Base-by-base conservation (phyloP, 2,888 invertebrate species). In the Adineta ricciae region DNA sequence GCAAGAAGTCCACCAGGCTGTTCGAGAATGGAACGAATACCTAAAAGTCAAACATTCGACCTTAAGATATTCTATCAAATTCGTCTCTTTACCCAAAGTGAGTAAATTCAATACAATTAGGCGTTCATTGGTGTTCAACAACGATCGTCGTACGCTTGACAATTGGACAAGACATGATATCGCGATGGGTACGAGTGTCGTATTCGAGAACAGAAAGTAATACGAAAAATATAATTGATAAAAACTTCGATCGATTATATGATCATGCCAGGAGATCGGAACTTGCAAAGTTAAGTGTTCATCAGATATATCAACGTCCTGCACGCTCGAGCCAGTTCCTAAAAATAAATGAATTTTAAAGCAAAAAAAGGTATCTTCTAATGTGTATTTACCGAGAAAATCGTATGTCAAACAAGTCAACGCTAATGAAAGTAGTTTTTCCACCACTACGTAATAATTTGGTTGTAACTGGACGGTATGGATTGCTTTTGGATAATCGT, bases 201-300 rank as follows among this genome's bases (percentile, higher is more conserved):
- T 56, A 54, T 83, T 41, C 14, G 54, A 83, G n/a, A 83, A 50
- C 49, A 49, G 41, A 50, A 50, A 50, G 50, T 50, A 46, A 49
- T 50, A 50, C 11, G 54, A 84, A 52, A 84, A 72, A 41, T 9
- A 32, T 36, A 56, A 27, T 56, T 46, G 32, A 84, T 64, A 84
- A 50, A 14, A 41, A 52, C 16, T 41, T 24, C 41, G 11, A 41
- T 78, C 78, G 19, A 78, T 19, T 41, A 78, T 78, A 78, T 41
- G 41, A 78, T 78, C 78, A 19, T 78, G 93, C 98, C 98, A 99
- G 86, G 94, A 94, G 38, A 97, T 96, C 3, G 98, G 98, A 88
- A 99, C 97, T 92, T 98, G 98, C 84, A 98, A 96, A 83, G 97
- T 97, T 89, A 95, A 95, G 87, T 97, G 93, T 90, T 99, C 99